A percentile compares a stretch with the other conserved stretches of the same genome.
These are phyloP conservation scores for Limonius californicus DNA, from an alignment of 1,140 invertebrate species.

Conservation along the genomic window DNA sequence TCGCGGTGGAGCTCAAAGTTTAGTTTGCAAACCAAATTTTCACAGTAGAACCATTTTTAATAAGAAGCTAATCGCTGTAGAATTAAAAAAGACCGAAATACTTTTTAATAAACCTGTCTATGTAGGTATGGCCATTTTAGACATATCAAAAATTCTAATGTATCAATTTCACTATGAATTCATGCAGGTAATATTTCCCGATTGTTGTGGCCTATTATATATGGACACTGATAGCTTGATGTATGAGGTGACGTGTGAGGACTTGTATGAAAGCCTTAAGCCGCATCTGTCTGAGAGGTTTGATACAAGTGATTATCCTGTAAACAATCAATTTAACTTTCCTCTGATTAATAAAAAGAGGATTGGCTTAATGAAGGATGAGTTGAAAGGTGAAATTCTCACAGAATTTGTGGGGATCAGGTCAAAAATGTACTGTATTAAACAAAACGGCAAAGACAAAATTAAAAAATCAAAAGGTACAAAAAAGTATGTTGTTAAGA, in stretches of 20 bases:
- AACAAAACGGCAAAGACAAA: too few relatives aligned
- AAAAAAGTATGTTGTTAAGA: too few relatives aligned
- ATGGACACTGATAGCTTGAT: slow-evolving; percentile 47
- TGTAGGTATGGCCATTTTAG: slow-evolving; percentile 37
- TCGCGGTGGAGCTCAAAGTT: slow-evolving; percentile 21
- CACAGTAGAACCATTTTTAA: slow-evolving; percentile 38
- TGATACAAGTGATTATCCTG: slow-evolving; percentile 39
- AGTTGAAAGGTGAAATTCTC: slow-evolving; percentile 29
- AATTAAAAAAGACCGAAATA: slow-evolving; percentile 38
- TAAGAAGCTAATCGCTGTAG: slow-evolving; percentile 40
- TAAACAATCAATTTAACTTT: slow-evolving; percentile 34
- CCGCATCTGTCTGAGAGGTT: slow-evolving; percentile 24
- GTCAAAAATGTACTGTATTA: too few relatives aligned
- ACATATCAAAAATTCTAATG: slow-evolving; percentile 38
- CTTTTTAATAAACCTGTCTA: slow-evolving; percentile 43
- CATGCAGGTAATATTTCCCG: slow-evolving; percentile 29
- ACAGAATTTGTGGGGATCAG: too few relatives aligned
- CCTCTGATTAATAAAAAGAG: slow-evolving; percentile 48
- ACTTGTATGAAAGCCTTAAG: slow-evolving; percentile 40
- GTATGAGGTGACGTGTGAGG: slow-evolving; percentile 36
- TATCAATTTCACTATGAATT: slow-evolving; percentile 41
- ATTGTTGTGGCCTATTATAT: slow-evolving; percentile 39
- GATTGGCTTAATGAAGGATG: slow-evolving; percentile 50
- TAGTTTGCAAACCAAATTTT: slow-evolving; percentile 42
- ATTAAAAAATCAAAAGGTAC: too few relatives aligned